A percentile compares a stretch with the other conserved stretches of the same genome.
Evolutionary conservation across 53 echinoderm and acorn worm genomes (phyloP).

Genomic region (Arbacia lixula): DNA sequence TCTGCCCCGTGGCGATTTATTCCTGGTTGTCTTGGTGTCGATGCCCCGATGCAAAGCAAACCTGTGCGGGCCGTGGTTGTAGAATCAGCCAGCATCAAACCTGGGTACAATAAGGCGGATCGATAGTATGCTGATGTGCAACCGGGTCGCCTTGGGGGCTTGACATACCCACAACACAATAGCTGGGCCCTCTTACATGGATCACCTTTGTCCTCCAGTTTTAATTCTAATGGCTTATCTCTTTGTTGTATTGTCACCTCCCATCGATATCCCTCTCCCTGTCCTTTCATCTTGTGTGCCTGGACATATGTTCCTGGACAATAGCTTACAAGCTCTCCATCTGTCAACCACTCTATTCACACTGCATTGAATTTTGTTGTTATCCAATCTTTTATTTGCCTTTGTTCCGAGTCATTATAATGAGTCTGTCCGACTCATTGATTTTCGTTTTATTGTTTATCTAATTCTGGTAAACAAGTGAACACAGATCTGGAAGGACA

Average conservation of each 20-base stretch:
- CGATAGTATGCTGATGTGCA: constrained; percentile 51
- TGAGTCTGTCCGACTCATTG: constrained; percentile 11
- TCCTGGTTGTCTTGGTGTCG: constrained; percentile 25
- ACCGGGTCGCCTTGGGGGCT: not conserved
- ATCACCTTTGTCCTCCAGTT: constrained; percentile 22
- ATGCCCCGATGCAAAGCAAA: no score
- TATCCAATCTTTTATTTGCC: constrained; percentile 41
- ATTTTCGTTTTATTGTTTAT: constrained; percentile 58
- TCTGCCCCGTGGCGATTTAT: constrained; percentile 31
- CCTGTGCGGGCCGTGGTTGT: constrained; percentile 24
- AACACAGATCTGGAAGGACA: not conserved
- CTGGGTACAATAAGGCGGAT: constrained; percentile 16
- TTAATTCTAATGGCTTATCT: constrained; percentile 58
- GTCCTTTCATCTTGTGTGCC: not conserved
- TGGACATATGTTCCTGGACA: constrained; percentile 42
- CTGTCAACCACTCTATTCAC: constrained; percentile 32
- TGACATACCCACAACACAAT: constrained; percentile 20
- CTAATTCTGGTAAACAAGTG: constrained; percentile 47
- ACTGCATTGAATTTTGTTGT: constrained; percentile 27
- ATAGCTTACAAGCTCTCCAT: constrained; percentile 38
- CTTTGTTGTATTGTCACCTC: constrained; percentile 10
- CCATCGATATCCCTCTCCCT: constrained; percentile 31
- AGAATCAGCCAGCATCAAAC: constrained; percentile 40
- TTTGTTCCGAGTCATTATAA: constrained; percentile 18
- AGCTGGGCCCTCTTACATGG: constrained; percentile 21